phyloP scores from a whole-genome alignment of 2,113 vertebrate genomes.

The Oryctolagus cuniculus region DNA sequence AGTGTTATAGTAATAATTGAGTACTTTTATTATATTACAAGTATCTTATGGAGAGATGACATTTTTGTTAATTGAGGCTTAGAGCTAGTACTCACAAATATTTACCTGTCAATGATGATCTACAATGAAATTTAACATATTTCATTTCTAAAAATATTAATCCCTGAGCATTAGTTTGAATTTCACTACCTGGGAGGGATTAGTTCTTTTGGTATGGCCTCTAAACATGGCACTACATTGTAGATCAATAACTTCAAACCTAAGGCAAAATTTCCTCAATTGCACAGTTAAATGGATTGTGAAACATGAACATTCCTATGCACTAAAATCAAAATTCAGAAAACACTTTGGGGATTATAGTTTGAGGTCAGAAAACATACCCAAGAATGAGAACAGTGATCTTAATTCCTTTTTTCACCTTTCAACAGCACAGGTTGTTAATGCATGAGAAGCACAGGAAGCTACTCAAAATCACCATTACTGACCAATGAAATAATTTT shows the following conservation, averaged over 20 bases:
- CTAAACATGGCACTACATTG: background rate
- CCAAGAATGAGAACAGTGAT: background rate
- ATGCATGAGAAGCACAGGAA: background rate
- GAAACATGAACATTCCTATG: background rate
- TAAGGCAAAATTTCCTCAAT: background rate
- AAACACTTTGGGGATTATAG: background rate
- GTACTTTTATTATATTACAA: background rate
- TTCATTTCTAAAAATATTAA: conserved; percentile 8
- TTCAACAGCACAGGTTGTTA: background rate
- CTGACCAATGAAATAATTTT: background rate
- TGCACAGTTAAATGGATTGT: background rate
- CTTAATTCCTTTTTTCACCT: background rate
- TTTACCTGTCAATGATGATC: background rate
- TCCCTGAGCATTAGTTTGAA: background rate
- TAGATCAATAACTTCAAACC: background rate
- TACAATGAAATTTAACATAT: conserved; percentile 12
- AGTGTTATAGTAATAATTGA: background rate
- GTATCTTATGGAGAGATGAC: background rate
- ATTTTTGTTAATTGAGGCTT: background rate
- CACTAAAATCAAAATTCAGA: background rate
- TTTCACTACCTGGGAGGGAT: background rate
- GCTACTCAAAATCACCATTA: background rate
- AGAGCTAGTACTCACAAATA: background rate
- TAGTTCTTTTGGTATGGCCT: background rate
- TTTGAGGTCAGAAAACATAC: background rate